Evolutionary conservation across 2,888 invertebrate species (phyloP), one percentile per base, ranked within the genome.

Genomic region (Sussaba pulchella): DNA sequence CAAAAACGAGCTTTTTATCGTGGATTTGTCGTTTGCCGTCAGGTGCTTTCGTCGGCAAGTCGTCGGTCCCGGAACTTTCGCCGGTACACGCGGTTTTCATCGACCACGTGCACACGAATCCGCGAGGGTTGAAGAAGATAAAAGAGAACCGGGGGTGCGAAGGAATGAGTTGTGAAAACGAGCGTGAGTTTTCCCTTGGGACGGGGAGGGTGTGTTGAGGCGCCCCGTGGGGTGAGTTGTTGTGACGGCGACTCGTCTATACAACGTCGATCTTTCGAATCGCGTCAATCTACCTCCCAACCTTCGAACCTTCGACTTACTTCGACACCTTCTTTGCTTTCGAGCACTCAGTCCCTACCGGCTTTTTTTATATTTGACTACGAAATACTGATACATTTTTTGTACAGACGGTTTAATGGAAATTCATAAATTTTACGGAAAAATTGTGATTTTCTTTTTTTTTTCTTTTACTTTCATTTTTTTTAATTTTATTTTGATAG

Each of bases 211-310:
- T n/a, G 88, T 87, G 88, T 88, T 88, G 86, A 87, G 86, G 85
- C 54, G 19, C 84, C 82, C 82, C 50, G 66, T 81, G 86, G 86
- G 87, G 84, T 83, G 88, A 87, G 87, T 90, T 90, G 89, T 90
- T 90, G 89, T 90, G 90, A 90, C 90, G 89, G 90, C 87, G 85
- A 84, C 78, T 78, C 85, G n/a, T 86, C 83, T 88, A 87, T 85
- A 85, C 84, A 85, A 81, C 19, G n/a, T n/a, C n/a, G n/a, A 67
- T 82, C 85, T 87, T 87, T 88, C 88, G 85, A 85, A 86, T 87
- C 82, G 67, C 82, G 78, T 78, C 86, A 86, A 91, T 89, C 86
- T 86, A 89, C 89, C 89, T 88, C 85, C 84, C 72, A 67, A 69
- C 81, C 75, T 83, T 67, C 74, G 67, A 78, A 69, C 84, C 83